Conservation (phyloP, 2,797 vertebrate genomes). For the Cyclopterus lumpus region DNA sequence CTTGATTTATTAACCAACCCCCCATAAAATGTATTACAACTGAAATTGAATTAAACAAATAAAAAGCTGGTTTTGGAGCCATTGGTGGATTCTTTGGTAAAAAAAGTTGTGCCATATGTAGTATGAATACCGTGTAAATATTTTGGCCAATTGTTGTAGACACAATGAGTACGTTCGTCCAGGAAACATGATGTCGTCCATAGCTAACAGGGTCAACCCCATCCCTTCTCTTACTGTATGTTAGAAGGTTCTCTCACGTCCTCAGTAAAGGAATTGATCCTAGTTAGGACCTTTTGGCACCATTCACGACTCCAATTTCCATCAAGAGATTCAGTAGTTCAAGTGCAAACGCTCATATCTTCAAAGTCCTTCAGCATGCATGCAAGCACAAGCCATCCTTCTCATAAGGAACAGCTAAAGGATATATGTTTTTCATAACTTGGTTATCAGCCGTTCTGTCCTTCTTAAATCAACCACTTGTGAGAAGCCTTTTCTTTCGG, state of each 20-base stretch:
- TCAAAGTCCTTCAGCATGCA: not conserved
- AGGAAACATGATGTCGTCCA: not conserved
- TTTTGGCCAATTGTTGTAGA: not conserved
- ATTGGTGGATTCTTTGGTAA: not conserved
- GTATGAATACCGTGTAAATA: not conserved
- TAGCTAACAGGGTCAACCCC: not conserved
- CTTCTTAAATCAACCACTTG: slow-evolving; percentile 35
- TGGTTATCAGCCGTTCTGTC: not conserved
- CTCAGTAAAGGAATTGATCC: not conserved
- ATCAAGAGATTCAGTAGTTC: not conserved
- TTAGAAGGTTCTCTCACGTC: not conserved
- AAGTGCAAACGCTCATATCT: not conserved
- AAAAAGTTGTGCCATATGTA: not conserved
- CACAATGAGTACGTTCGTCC: not conserved
- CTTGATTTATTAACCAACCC: too few relatives aligned
- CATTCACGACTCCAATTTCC: not conserved
- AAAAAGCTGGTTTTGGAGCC: not conserved
- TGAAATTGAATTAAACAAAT: not conserved
- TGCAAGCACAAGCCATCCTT: not conserved
- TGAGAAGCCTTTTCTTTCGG: slow-evolving; percentile 28
- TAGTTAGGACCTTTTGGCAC: not conserved
- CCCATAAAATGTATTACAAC: not conserved
- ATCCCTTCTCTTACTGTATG: not conserved
- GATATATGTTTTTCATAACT: not conserved
- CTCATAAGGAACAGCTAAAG: not conserved